Conservation (phyloP, 2,113 vertebrate species). For the Delphinus delphis region DNA sequence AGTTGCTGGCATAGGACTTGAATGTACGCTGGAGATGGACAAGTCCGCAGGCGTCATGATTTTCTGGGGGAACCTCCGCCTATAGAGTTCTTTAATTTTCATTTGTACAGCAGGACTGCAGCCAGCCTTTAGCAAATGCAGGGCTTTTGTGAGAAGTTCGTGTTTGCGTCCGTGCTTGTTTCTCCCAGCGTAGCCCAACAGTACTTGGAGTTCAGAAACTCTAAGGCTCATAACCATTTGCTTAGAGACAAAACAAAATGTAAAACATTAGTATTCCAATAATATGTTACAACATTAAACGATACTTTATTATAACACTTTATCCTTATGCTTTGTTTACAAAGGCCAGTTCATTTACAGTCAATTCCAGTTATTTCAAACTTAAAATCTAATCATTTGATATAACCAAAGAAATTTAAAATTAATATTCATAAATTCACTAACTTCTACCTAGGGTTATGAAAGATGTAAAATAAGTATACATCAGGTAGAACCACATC, state of each 20-base stretch:
- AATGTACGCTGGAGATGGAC: slow-evolving; percentile 91
- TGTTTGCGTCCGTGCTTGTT: slow-evolving; percentile 99
- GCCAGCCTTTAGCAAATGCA: slow-evolving; percentile 97
- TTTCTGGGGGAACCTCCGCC: slow-evolving; percentile 97
- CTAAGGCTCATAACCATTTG: slow-evolving; percentile 99
- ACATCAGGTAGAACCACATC: not conserved
- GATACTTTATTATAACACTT: not conserved
- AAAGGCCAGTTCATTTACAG: not conserved
- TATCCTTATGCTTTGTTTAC: not conserved
- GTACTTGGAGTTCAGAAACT: slow-evolving; percentile 98
- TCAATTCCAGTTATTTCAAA: slow-evolving; percentile 15
- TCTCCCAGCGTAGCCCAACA: slow-evolving; percentile 97
- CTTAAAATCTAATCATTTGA: slow-evolving; percentile 39
- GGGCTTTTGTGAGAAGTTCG: slow-evolving; percentile 97
- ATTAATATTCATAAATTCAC: slow-evolving; percentile 35
- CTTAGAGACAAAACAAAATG: slow-evolving; percentile 84
- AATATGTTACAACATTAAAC: slow-evolving; percentile 37
- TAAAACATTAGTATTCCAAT: slow-evolving; percentile 63
- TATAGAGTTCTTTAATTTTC: slow-evolving; percentile 99
- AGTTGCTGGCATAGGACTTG: slow-evolving; percentile 90
- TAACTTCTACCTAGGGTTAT: not conserved
- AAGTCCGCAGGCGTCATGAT: slow-evolving; percentile 95
- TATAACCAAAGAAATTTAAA: slow-evolving; percentile 45
- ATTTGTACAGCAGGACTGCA: slow-evolving; percentile 98
- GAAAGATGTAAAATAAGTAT: not conserved